Base-by-base conservation (phyloP, 2,113 vertebrate genomes). In the Scortum barcoo region DNA sequence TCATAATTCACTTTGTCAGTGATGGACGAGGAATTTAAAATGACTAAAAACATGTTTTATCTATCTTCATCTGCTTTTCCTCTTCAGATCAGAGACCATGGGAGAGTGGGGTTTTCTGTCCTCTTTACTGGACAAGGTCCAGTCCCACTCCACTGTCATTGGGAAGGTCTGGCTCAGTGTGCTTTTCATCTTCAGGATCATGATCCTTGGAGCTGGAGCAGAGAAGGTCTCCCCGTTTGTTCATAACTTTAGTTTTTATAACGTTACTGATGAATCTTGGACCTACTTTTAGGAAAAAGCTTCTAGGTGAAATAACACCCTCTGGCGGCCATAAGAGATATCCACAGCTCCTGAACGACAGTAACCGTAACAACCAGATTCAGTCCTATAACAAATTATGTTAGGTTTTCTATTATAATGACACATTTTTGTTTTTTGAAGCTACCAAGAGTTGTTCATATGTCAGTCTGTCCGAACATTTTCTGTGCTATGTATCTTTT, bases 101-200 rank as follows among this genome's bases (percentile, higher is more conserved):
- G 95, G 95, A 36, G 93, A 95, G 46, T 95, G 93, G 94, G 81
- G 95, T 33, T 96, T 98, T 89, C 95, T 99, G 93, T 97, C 97
- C 11, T 74, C 79, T 7, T 91, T 96, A 88, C 93, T 99, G 91
- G 96, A 97, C 90, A 98, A 97, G 42, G 98, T 98, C 0, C 98
- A 99, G 94, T 96, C 97, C 70, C 98, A 99, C 94, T 99, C 94
- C 85, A 94, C 94, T 0, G 92, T 95, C 5, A 81, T 96, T 0
- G 98, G 98, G 91, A 99, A 99, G 89, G 97, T 99, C 84, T 99
- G 98, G 98, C 96, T 99, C 94, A 97, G 96, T 0, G 97, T 99
- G 50, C 96, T 99, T 61, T 99, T 99, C 86, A 94, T 99, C 95
- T 99, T 99, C 95, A 95, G 98, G 81, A 99, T 99, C 91, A 94